Percentiles rank a stretch among this genome's conserved stretches.
Conservation (phyloP, 1,140 invertebrate species). For the Drosophila busckii region DNA sequence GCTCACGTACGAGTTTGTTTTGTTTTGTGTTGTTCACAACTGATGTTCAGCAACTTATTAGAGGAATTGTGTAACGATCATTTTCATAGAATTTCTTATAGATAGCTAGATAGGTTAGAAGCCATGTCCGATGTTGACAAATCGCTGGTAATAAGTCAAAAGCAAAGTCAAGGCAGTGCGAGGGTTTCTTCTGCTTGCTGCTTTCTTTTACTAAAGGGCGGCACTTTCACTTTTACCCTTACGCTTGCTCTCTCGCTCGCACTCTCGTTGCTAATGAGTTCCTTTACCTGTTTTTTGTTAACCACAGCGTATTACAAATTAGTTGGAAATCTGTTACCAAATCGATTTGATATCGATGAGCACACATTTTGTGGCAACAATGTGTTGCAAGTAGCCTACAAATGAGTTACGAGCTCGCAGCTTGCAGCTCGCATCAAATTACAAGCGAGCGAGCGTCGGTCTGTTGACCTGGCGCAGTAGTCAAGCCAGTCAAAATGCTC, state of each 20-base stretch:
- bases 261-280: constrained; percentile 27
- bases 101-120: constrained; percentile 35
- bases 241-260: constrained; percentile 3
- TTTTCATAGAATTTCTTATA: constrained; percentile 46
- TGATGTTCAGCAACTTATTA: constrained; percentile 35
- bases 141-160: constrained; percentile 69
- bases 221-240: constrained; percentile 61
- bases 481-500: constrained; percentile 38
- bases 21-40: constrained; percentile 3
- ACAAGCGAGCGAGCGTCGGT: constrained; percentile 6
- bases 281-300: constrained; percentile 31
- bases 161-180: not conserved
- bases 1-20: constrained; percentile 26
- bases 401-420: constrained; percentile 58
- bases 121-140: constrained; percentile 72
- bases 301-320: constrained; percentile 43
- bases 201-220: constrained; percentile 7
- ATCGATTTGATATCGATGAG: constrained; percentile 67
- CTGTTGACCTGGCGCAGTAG: not conserved
- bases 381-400: constrained; percentile 25
- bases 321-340: constrained; percentile 54
- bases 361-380: constrained; percentile 21
- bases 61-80: constrained; percentile 6
- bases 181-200: constrained; percentile 3
- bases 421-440: constrained; percentile 36